Percentiles rank a stretch among this genome's conserved stretches.
phyloP scores from a whole-genome alignment of 2,888 invertebrate species.

The Melangyna quadrimaculata region DNA sequence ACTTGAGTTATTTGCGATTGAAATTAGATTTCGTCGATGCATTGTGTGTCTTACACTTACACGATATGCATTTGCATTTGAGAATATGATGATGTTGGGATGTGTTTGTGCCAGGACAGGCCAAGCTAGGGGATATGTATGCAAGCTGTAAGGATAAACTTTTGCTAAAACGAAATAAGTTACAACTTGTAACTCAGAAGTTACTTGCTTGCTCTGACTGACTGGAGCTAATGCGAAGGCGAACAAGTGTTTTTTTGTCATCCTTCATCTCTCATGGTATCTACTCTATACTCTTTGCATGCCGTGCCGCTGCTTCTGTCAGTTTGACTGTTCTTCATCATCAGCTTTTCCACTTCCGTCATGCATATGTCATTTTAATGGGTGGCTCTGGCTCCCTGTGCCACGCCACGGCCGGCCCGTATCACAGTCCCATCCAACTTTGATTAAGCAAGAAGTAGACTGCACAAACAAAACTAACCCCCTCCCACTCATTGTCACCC shows the following conservation, averaged over 20 bases:
- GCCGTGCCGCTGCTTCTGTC: conserved; percentile 14
- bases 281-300: neutral
- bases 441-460: conserved; percentile 36
- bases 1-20: conserved; percentile 62
- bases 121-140: neutral
- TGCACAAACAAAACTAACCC: neutral
- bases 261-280: neutral
- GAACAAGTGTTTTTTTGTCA: conserved; percentile 56
- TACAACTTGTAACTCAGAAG: too few relatives aligned
- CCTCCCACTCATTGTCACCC: conserved; percentile 52
- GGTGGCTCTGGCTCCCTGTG: conserved; percentile 11
- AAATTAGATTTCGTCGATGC: conserved; percentile 63
- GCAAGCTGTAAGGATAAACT: conserved; percentile 23
- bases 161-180: conserved; percentile 37
- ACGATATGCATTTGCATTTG: conserved; percentile 58
- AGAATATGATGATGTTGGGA: neutral
- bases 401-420: too few relatives aligned
- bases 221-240: conserved; percentile 47
- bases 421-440: neutral
- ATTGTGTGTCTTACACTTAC: conserved; percentile 62
- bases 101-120: neutral
- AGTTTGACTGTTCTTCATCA: conserved; percentile 56
- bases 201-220: conserved; percentile 26
- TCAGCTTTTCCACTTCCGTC: conserved; percentile 58
- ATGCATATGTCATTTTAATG: conserved; percentile 66